Base-by-base conservation (phyloP, 2,888 invertebrate species). In the Amaurobius ferox region DNA sequence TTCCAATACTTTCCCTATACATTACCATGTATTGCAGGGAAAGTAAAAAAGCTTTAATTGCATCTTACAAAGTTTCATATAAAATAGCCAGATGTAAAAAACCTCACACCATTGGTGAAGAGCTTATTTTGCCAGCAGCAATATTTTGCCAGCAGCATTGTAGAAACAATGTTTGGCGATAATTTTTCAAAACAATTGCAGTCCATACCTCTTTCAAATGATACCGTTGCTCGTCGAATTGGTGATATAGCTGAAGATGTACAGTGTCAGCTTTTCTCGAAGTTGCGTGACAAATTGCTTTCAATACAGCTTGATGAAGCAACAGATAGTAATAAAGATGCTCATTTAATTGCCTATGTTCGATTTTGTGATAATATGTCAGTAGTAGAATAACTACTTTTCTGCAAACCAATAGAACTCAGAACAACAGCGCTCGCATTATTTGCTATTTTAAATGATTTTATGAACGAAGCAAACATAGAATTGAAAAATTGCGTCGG, bases 11-110 rank as follows among this genome's bases (percentile, higher is more conserved):
- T n/a, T n/a, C n/a, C n/a, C n/a, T n/a, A n/a, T n/a, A n/a, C n/a
- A n/a, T n/a, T n/a, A n/a, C n/a, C n/a, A n/a, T n/a, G n/a, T n/a
- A n/a, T n/a, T n/a, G n/a, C n/a, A n/a, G n/a, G n/a, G n/a, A n/a
- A n/a, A n/a, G n/a, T n/a, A 32, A 73, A 61, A 62, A 74, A 74
- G 74, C 64, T 74, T 74, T 74, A 74, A 62, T 74, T 74, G 64
- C 74, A 39, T 74, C 62, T 64, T 74, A 74, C 64, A 74, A 64
- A 74, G 74, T 76, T 48, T 76, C 76, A 76, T 76, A 76, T 76
- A 76, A 76, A 76, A 76, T 76, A 76, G 76, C 76, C 76, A 76
- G 76, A 76, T 76, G 76, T 76, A 76, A 76, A 66, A 76, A 62
- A 32, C 55, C 72, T 72, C 72, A 72, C 72, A 55, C 72, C 72